These are phyloP conservation scores for Perizoma affinitatum DNA, from an alignment of 2,888 invertebrate species.

Conservation along the genomic window DNA sequence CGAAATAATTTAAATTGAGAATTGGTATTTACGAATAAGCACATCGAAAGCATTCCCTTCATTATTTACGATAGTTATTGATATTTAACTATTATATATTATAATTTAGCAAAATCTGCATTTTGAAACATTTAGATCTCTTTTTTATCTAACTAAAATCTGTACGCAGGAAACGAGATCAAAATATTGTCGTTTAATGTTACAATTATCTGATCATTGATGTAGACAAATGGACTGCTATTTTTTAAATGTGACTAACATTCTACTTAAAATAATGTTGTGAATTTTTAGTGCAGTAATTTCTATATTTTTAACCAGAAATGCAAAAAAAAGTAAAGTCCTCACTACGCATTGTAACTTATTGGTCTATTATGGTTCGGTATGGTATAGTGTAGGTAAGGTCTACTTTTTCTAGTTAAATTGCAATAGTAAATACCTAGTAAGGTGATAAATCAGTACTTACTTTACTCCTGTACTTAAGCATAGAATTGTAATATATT, in stretches of 20 bases:
- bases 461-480: slow-evolving; percentile 47
- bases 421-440: slow-evolving; percentile 18
- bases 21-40: slow-evolving; percentile 29
- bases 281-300: too few relatives aligned
- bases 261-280: background rate
- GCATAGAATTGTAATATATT: slow-evolving; percentile 77
- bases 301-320: too few relatives aligned
- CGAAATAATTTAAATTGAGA: slow-evolving; percentile 38
- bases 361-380: background rate
- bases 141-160: slow-evolving; percentile 1
- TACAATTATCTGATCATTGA: too few relatives aligned
- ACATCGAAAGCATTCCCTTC: slow-evolving; percentile 66
- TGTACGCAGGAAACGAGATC: too few relatives aligned
- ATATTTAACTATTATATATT: slow-evolving; percentile 9
- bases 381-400: slow-evolving; percentile 1
- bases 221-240: too few relatives aligned
- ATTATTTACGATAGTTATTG: slow-evolving; percentile 7
- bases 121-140: slow-evolving; percentile 29
- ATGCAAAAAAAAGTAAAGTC: too few relatives aligned
- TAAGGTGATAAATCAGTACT: slow-evolving; percentile 32
- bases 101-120: slow-evolving; percentile 8
- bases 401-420: slow-evolving; percentile 17
- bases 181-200: too few relatives aligned
- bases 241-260: background rate
- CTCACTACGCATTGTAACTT: background rate